Percentiles rank a stretch among this genome's conserved stretches.
phyloP scores from a whole-genome alignment of 2,888 invertebrate species.

The Andrena marginata region DNA sequence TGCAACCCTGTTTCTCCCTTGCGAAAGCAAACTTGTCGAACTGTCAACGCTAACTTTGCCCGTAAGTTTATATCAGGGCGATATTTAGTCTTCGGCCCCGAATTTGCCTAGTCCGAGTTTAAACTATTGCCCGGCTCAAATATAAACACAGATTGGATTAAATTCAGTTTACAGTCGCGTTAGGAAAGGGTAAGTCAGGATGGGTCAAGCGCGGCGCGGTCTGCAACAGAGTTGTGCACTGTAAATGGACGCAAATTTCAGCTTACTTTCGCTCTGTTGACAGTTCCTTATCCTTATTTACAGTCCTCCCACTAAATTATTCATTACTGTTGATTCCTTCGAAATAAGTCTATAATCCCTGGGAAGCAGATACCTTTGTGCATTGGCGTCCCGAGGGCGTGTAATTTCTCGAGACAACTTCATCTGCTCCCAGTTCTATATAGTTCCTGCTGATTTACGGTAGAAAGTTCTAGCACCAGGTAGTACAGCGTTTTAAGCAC shows the following conservation, averaged over 20 bases:
- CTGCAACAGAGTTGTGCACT: slow-evolving; percentile 9
- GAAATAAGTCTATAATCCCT: neutral
- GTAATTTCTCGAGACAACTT: slow-evolving; percentile 25
- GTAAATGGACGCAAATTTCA: slow-evolving; percentile 9
- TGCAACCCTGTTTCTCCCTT: slow-evolving; percentile 14
- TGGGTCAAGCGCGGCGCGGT: slow-evolving; percentile 15
- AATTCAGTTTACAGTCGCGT: slow-evolving; percentile 41
- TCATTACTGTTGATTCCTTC: neutral
- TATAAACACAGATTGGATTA: slow-evolving; percentile 39
- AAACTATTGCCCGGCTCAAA: slow-evolving; percentile 28
- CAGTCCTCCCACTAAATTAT: slow-evolving; percentile 11
- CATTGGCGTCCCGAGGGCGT: neutral
- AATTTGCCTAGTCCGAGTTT: slow-evolving; percentile 33
- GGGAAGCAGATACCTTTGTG: neutral
- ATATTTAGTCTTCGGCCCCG: slow-evolving; percentile 24
- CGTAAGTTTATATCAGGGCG: slow-evolving; percentile 22
- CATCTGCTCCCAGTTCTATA: slow-evolving; percentile 31
- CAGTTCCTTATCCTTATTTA: slow-evolving; percentile 23
- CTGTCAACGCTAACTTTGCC: slow-evolving; percentile 17
- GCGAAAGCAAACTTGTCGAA: neutral
- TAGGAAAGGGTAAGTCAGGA: slow-evolving; percentile 23
- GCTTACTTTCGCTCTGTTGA: slow-evolving; percentile 18
- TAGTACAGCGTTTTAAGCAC: slow-evolving; percentile 61
- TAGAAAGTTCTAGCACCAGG: slow-evolving; percentile 62
- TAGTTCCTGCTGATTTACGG: slow-evolving; percentile 60